These are phyloP conservation scores for Coenonympha arcania DNA, from an alignment of 2,888 invertebrate genomes.

Conservation along the genomic window DNA sequence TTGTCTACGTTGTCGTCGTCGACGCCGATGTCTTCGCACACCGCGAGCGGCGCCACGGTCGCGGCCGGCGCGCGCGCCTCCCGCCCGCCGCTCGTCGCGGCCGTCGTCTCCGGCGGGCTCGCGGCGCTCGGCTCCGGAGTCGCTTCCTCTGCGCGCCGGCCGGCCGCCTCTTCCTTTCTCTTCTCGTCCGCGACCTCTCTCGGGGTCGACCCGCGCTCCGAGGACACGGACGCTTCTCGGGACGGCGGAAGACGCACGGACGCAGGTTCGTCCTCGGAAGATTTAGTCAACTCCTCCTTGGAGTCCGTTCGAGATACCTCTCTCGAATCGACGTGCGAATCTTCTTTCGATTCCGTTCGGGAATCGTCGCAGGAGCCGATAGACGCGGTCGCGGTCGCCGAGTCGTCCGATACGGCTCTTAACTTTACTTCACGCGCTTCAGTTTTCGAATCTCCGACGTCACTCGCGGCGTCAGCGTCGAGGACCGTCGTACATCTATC, in stretches of 20 bases:
- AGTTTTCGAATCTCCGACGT: conserved; percentile 30
- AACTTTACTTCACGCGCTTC: conserved; percentile 32
- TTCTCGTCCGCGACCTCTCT: conserved; percentile 30
- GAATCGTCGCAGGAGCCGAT: conserved; percentile 36
- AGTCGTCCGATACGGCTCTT: conserved; percentile 29
- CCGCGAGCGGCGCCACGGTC: conserved; percentile 78
- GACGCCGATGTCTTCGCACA: conserved; percentile 79
- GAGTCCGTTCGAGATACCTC: conserved; percentile 24
- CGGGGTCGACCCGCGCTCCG: conserved; percentile 45
- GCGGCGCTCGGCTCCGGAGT: conserved; percentile 13
- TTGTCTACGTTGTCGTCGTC: conserved; percentile 77
- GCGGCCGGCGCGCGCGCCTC: conserved; percentile 33
- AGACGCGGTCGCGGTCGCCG: conserved; percentile 25
- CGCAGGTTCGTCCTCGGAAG: conserved; percentile 38
- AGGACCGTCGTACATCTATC: conserved; percentile 32
- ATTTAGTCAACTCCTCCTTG: conserved; percentile 35
- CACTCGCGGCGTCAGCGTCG: conserved; percentile 31
- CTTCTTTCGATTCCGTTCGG: conserved; percentile 32
- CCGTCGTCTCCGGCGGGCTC: conserved; percentile 20
- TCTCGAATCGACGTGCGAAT: conserved; percentile 28
- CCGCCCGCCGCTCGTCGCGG: conserved; percentile 17
- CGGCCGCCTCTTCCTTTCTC: conserved; percentile 5
- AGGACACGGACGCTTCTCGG: conserved; percentile 45
- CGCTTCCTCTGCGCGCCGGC: conserved; percentile 13
- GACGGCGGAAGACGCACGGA: conserved; percentile 38